Conservation (phyloP, 1,140 invertebrate species). For the Zaprionus lachaisei region DNA sequence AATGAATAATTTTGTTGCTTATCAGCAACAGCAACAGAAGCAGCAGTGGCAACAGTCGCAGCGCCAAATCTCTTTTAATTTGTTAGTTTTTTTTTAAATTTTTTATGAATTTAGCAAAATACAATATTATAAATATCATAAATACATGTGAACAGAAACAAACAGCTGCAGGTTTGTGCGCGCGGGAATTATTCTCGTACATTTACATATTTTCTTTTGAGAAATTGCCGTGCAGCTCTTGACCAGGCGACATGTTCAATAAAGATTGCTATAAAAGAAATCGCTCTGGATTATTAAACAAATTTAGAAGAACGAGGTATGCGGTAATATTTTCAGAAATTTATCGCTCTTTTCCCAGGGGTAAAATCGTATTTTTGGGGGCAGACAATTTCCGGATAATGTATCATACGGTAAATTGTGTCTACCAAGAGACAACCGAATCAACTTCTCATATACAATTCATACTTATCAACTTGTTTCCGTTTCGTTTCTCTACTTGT, state of each 20-base stretch:
- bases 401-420: not conserved
- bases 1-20: constrained; percentile 60
- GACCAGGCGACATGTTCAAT: constrained; percentile 46
- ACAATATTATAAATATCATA: constrained; percentile 64
- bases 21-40: constrained; percentile 63
- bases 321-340: not conserved
- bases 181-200: constrained; percentile 12
- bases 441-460: not conserved
- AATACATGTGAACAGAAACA: constrained; percentile 57
- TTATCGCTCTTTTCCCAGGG: not conserved
- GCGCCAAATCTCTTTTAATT: constrained; percentile 32
- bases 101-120: constrained; percentile 47
- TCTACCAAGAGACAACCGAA: not conserved
- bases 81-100: constrained; percentile 12
- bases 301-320: not conserved
- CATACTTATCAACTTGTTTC: not conserved
- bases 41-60: not conserved
- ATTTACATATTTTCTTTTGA: constrained; percentile 15
- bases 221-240: constrained; percentile 20
- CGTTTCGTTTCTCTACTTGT: not conserved
- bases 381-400: not conserved
- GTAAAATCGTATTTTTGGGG: not conserved
- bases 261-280: constrained; percentile 44
- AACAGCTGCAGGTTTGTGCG: constrained; percentile 63
- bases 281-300: constrained; percentile 44